Base-by-base conservation (phyloP, 2,888 invertebrate genomes). In the Achlya flavicornis region DNA sequence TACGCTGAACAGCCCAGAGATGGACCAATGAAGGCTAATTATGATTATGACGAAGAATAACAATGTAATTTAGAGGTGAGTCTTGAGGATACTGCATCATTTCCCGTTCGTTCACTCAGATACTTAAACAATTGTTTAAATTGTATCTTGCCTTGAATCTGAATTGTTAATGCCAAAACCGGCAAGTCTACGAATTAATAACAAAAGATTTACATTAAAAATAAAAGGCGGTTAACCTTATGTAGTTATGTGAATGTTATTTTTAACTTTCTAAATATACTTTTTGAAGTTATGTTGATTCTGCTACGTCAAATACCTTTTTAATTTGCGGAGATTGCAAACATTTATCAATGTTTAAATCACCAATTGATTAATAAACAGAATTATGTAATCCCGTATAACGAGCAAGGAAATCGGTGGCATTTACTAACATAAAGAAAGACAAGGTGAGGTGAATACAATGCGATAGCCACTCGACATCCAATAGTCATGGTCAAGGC, bases 401-500 rank as follows among this genome's bases (percentile, higher is more conserved):
- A 8, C n/a, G n/a, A 4, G 14, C 43, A 43, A 43, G 43, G 12
- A 14, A 43, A 14, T 43, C 43, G 43, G 14, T 43, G 43, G 14
- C n/a, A 46, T n/a, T n/a, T 46, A 46, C 46, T 7, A 3, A 3
- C 5, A n/a, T n/a, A 10, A 10, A 46, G 46, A 12, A 12, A n/a
- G 46, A 58, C 35, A 57, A 59, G 48, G n/a, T 41, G 41, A 41
- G 0, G 38, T 38, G 38, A 10, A 38, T 38, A 38, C 16, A 35
- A 12, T 33, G 43, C 35, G 61, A 43, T 26, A 48, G 46, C 16
- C 35, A 57, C 6, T 58, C 33, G 26, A 14, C 32, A 33, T 33
- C 8, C 58, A 19, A 59, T 59, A 59, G 38, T 16, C 59, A 59
- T 41, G 59, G 59, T 11, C 38, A 38, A 38, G 59, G 59, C 38